Evolutionary conservation across 2,797 vertebrate genomes (phyloP).

Genomic region (Salarias fasciatus): DNA sequence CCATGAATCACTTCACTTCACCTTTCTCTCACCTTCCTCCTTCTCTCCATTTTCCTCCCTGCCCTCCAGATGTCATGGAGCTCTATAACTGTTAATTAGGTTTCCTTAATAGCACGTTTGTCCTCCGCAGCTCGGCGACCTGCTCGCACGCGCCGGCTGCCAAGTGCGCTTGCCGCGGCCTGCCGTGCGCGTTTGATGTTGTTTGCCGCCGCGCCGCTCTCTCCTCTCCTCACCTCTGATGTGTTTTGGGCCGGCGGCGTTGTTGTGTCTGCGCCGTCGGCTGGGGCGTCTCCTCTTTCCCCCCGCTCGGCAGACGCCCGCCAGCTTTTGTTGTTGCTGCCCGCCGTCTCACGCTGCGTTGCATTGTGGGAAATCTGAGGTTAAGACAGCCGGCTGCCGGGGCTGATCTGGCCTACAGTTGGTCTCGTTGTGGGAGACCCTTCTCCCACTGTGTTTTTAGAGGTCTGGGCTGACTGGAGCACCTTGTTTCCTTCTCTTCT

Average conservation of each 20-base stretch:
- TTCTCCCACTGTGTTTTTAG: slow-evolving; percentile 56
- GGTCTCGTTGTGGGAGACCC: slow-evolving; percentile 27
- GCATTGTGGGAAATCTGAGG: slow-evolving; percentile 51
- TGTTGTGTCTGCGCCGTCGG: slow-evolving; percentile 48
- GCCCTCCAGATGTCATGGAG: slow-evolving; percentile 60
- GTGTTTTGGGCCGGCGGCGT: slow-evolving; percentile 36
- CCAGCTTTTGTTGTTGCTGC: slow-evolving; percentile 43
- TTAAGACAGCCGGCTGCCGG: slow-evolving; percentile 17
- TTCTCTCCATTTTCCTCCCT: slow-evolving; percentile 15
- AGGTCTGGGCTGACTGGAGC: slow-evolving; percentile 52
- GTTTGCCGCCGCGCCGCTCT: slow-evolving; percentile 53
- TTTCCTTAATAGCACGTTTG: slow-evolving; percentile 71
- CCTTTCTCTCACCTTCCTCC: background rate
- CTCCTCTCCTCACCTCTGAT: slow-evolving; percentile 18
- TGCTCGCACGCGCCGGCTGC: slow-evolving; percentile 44
- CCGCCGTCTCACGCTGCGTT: slow-evolving; percentile 25
- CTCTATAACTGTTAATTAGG: slow-evolving; percentile 77
- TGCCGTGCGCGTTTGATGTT: slow-evolving; percentile 65
- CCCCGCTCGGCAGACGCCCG: slow-evolving; percentile 32
- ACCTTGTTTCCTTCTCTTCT: slow-evolving; percentile 68
- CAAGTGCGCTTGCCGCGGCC: slow-evolving; percentile 61
- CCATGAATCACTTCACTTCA: slow-evolving; percentile 4
- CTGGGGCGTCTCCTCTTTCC: slow-evolving; percentile 43
- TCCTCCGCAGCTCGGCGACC: slow-evolving; percentile 44
- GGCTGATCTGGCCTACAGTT: slow-evolving; percentile 25